Percentiles rank a stretch among this genome's conserved stretches.
Evolutionary conservation across 1,140 invertebrate genomes (phyloP).

Genomic region (Drosophila melanica): DNA sequence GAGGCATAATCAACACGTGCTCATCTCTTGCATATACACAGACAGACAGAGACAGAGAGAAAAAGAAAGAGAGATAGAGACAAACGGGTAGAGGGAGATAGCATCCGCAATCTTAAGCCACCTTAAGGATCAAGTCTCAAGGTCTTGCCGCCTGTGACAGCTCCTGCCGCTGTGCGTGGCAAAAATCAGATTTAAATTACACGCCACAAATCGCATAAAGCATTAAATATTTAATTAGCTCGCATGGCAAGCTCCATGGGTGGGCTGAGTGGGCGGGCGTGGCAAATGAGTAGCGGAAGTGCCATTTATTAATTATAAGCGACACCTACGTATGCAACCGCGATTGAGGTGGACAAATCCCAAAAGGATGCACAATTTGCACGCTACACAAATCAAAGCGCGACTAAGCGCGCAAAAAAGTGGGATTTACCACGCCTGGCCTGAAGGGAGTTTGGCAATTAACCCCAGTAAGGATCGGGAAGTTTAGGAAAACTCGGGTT

Average conservation of each 20-base stretch:
- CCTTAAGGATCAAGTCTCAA: constrained; percentile 34
- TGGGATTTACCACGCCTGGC: not conserved
- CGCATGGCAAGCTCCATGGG: too few relatives aligned
- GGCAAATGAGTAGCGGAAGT: not conserved
- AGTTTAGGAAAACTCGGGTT: not conserved
- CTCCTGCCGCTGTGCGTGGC: constrained; percentile 40
- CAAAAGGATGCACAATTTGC: constrained; percentile 25
- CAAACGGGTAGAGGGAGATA: not conserved
- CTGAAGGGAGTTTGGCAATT: constrained; percentile 19
- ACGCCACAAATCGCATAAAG: constrained; percentile 33
- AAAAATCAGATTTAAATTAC: constrained; percentile 47
- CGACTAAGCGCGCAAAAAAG: constrained; percentile 13
- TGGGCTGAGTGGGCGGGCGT: not conserved
- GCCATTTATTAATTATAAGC: constrained; percentile 37
- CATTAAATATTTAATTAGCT: constrained; percentile 47
- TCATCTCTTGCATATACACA: constrained; percentile 1
- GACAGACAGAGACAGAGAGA: not conserved
- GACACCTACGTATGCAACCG: constrained; percentile 10
- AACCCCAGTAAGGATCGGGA: constrained; percentile 17
- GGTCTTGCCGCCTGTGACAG: constrained; percentile 21
- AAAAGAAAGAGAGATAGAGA: not conserved
- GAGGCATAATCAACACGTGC: constrained; percentile 9
- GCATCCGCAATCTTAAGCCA: constrained; percentile 13
- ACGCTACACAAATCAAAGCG: constrained; percentile 37
- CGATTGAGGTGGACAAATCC: constrained; percentile 11